Conservation (phyloP, 2,797 vertebrate genomes). For the Acipenser transmontanus region DNA sequence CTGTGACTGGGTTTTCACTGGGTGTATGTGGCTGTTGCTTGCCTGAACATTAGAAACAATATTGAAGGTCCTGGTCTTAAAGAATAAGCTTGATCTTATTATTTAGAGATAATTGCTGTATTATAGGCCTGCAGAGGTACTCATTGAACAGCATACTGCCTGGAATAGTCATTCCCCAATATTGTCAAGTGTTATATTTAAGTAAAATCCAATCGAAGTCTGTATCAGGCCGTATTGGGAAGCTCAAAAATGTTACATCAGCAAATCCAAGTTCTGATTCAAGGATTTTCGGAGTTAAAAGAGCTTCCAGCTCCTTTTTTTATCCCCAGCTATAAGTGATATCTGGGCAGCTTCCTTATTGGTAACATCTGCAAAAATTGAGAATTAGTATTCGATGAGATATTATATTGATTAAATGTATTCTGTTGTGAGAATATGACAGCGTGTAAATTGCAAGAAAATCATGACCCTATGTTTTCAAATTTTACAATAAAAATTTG, state of each 20-base stretch:
- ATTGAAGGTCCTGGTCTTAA: slow-evolving; percentile 5
- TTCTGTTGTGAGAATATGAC: too few species aligned
- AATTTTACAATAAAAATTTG: too few species aligned
- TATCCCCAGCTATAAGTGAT: too few species aligned
- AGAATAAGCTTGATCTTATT: slow-evolving; percentile 14
- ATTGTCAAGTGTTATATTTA: slow-evolving; percentile 15
- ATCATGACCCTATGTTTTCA: too few species aligned
- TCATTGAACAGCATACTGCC: slow-evolving; percentile 10
- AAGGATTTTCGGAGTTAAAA: neutral
- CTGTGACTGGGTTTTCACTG: neutral
- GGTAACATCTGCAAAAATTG: too few species aligned
- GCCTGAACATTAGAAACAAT: slow-evolving; percentile 9
- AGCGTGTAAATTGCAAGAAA: too few species aligned
- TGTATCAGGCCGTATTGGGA: slow-evolving; percentile 7
- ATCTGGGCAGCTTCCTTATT: too few species aligned
- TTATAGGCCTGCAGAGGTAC: slow-evolving; percentile 6
- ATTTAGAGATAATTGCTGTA: slow-evolving; percentile 18
- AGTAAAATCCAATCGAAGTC: slow-evolving; percentile 12
- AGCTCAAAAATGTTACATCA: slow-evolving; percentile 9
- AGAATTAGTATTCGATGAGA: too few species aligned
- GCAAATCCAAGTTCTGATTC: neutral
- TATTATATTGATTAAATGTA: too few species aligned
- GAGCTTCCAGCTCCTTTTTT: too few species aligned
- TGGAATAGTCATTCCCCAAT: slow-evolving; percentile 17
- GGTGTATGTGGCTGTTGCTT: neutral